Evolutionary conservation across 2,113 vertebrate genomes (phyloP).

Genomic region (Nyctibius bracteatus): DNA sequence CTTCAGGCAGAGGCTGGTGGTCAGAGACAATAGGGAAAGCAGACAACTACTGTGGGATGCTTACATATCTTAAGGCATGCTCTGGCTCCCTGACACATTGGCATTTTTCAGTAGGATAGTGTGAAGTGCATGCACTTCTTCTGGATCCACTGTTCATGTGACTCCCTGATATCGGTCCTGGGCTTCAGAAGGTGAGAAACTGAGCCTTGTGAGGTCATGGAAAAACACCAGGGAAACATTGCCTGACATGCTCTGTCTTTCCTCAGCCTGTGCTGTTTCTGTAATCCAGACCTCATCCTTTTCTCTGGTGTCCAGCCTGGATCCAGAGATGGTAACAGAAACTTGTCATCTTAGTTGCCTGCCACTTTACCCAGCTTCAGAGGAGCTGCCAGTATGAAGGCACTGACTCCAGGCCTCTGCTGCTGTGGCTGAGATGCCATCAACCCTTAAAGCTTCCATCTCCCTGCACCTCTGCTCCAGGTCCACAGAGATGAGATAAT

Average conservation of each 20-base stretch:
- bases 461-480: neutral
- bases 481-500: neutral
- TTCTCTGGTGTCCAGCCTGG: neutral
- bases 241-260: neutral
- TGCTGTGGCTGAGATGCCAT: neutral
- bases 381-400: neutral
- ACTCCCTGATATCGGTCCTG: neutral
- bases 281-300: slow-evolving; percentile 24
- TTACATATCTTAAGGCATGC: neutral
- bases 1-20: neutral
- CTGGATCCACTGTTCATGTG: neutral
- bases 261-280: slow-evolving; percentile 21
- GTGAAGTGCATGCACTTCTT: neutral
- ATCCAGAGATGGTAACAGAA: slow-evolving; percentile 1
- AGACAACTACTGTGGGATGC: neutral
- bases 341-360: neutral
- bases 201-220: neutral
- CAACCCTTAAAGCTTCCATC: neutral
- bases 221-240: neutral
- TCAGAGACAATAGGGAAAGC: neutral
- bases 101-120: neutral
- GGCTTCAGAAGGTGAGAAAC: neutral
- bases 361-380: neutral
- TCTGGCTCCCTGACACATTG: neutral
- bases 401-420: neutral